Base-by-base conservation (phyloP, 2,888 invertebrate genomes). In the Cylloceria caligata region DNA sequence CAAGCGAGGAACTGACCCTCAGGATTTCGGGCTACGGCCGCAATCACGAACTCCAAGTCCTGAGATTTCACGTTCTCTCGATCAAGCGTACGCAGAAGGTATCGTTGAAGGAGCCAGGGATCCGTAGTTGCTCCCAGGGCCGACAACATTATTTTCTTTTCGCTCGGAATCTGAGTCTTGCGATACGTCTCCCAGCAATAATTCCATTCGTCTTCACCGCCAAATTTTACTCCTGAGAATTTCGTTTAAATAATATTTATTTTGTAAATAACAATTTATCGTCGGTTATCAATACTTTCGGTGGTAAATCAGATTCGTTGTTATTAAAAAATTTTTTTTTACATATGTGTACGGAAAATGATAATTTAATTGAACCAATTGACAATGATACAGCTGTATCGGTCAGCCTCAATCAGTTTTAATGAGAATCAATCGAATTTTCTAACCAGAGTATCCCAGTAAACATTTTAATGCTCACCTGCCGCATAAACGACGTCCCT, bases 41-140 rank as follows among this genome's bases (percentile, higher is more conserved):
- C 94, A 60, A 97, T 93, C 0, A 97, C 97, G 0, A 95, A 92
- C 52, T 95, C 95, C 0, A 97, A 96, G 86, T 97, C 96, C 84
- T 96, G 95, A 0, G 95, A 94, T 87, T 95, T 94, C 21, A 97
- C 94, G 87, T 95, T 94, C 55, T 95, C 94, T 86, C 96, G 94
- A 75, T 97, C 95, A 42, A 97, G 93, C 0, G 96, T 95, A 81
- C 96, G 95, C 67, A 96, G 94, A 67, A 97, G 94, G 93, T 97
- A 96, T 95, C 96, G 95, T 90, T 96, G 96, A 47, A 97, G 94
- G 27, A 97, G 94, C 97, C 97, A 97, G 36, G 96, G 96, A 91
- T 97, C 96, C 0, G 94, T 93, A 0, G 96, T 94, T 42, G 96
- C 95, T 0, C 96, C 95, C 79, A 98, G 92, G 0, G 97, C 96